These are phyloP conservation scores for Macroglossus sobrinus DNA, from an alignment of 2,113 vertebrate species.

Conservation along the genomic window DNA sequence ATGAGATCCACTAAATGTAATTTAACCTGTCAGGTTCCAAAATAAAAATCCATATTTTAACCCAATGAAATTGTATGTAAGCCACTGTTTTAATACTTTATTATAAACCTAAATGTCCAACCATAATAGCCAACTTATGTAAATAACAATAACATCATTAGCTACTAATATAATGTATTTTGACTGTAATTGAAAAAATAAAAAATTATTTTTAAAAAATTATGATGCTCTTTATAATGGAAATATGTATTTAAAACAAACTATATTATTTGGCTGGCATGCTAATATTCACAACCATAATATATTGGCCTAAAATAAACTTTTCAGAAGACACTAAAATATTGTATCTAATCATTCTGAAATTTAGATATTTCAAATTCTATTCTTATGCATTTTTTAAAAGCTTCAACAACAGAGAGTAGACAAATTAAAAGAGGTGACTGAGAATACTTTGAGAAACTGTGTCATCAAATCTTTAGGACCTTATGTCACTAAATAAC, in stretches of 20 bases:
- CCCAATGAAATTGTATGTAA: slow-evolving; percentile 28
- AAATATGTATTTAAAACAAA: slow-evolving; percentile 37
- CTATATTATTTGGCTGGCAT: background rate
- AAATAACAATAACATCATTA: background rate
- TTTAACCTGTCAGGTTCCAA: background rate
- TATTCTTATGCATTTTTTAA: background rate
- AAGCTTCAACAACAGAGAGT: background rate
- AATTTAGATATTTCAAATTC: background rate
- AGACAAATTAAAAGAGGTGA: background rate
- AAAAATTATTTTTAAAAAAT: background rate
- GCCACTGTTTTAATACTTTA: slow-evolving; percentile 22
- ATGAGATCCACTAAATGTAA: slow-evolving; percentile 5
- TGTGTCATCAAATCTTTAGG: background rate
- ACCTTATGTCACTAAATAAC: background rate
- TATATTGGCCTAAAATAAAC: background rate
- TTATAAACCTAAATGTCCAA: slow-evolving; percentile 35
- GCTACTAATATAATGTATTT: background rate
- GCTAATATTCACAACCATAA: slow-evolving; percentile 15
- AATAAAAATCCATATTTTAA: slow-evolving; percentile 31
- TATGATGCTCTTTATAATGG: background rate
- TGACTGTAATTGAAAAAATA: background rate
- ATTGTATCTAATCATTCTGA: background rate
- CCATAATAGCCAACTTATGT: background rate
- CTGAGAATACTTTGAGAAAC: background rate
- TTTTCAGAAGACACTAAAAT: slow-evolving; percentile 36